Evolutionary conservation across 2,888 invertebrate species (phyloP).

Genomic region (Oscheius sp.): DNA sequence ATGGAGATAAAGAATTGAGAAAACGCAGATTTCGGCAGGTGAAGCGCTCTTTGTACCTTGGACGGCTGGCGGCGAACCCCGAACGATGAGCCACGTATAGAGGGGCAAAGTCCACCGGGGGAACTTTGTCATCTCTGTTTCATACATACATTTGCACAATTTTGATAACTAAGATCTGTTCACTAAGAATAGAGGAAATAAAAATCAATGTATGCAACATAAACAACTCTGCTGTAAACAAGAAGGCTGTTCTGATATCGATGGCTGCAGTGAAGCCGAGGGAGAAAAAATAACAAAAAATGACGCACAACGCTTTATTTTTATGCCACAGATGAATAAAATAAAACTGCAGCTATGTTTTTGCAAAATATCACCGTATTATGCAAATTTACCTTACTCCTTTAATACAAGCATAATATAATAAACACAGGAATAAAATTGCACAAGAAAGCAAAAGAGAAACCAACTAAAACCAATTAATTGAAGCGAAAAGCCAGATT

Average conservation of each 20-base stretch:
- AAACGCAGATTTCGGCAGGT: background rate
- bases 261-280: too few species aligned
- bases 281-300: too few species aligned
- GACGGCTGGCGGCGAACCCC: background rate
- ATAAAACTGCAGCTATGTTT: background rate
- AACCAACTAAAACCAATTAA: background rate
- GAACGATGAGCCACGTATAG: background rate
- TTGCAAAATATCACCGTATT: conserved; percentile 3
- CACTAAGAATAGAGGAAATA: background rate
- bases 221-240: too few species aligned
- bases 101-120: conserved; percentile 23
- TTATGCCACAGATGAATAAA: background rate
- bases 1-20: background rate
- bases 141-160: background rate
- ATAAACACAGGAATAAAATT: background rate
- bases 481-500: background rate
- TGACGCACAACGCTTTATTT: too few species aligned
- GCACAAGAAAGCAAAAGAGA: background rate
- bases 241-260: too few species aligned
- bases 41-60: conserved; percentile 27
- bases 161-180: background rate
- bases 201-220: background rate
- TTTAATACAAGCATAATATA: background rate
- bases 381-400: background rate
- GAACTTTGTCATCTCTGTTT: background rate